A percentile compares a stretch with the other conserved stretches of the same genome.
These are phyloP conservation scores for Pitangus sulphuratus DNA, from an alignment of 2,797 vertebrate species.

Conservation along the genomic window DNA sequence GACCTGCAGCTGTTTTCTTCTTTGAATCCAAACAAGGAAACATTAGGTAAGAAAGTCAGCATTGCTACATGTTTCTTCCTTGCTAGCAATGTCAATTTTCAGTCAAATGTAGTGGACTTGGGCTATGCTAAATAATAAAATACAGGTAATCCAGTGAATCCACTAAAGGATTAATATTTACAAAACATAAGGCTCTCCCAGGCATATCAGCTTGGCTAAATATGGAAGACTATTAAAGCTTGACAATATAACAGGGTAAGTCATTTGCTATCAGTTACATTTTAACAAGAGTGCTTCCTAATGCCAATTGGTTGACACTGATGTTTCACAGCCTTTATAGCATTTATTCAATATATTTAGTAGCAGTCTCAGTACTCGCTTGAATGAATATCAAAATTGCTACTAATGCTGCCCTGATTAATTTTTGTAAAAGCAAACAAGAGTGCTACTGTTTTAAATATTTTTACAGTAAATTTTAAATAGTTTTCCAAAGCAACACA, in stretches of 20 bases:
- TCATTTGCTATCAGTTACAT: conserved; percentile 42
- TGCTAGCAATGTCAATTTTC: neutral
- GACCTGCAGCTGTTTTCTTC: neutral
- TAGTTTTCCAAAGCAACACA: conserved; percentile 35
- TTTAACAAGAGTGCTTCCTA: conserved; percentile 30
- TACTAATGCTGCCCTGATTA: neutral
- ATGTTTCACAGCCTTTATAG: neutral
- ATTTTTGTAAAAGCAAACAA: conserved; percentile 7
- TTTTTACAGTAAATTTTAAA: conserved; percentile 8
- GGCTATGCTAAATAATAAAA: conserved; percentile 25
- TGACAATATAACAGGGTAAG: conserved; percentile 30
- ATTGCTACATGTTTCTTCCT: neutral
- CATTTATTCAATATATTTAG: conserved; percentile 33
- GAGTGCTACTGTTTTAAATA: neutral
- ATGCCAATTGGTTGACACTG: neutral
- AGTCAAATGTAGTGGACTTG: neutral
- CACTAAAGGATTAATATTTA: conserved; percentile 48
- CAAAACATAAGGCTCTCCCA: conserved; percentile 15
- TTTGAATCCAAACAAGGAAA: neutral
- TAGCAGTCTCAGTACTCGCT: conserved; percentile 3
- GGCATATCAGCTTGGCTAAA: neutral
- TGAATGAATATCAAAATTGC: conserved; percentile 8
- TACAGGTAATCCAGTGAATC: conserved; percentile 46
- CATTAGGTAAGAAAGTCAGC: neutral
- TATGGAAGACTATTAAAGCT: neutral